Evolutionary conservation across 2,888 invertebrate genomes (phyloP).

Genomic region (Drosophila niveifrons): DNA sequence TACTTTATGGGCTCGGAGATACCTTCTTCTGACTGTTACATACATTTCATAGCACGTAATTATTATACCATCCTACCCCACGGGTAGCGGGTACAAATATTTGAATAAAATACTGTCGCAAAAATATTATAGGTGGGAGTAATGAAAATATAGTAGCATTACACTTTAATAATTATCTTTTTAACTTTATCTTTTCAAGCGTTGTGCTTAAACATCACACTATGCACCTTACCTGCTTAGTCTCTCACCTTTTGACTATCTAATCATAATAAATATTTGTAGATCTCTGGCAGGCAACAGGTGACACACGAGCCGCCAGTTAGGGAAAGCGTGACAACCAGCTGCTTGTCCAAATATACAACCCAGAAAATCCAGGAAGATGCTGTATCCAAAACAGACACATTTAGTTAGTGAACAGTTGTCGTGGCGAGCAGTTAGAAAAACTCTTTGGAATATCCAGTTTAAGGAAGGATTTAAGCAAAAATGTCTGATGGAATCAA

Average conservation of each 20-base stretch:
- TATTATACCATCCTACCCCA: too few species aligned
- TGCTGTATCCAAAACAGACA: neutral
- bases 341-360: conserved; percentile 31
- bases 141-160: neutral
- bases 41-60: too few species aligned
- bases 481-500: conserved; percentile 20
- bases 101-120: too few species aligned
- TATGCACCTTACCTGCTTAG: neutral
- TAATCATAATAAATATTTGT: conserved; percentile 40
- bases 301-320: neutral
- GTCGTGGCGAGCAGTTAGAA: neutral
- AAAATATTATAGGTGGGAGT: too few species aligned
- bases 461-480: neutral
- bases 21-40: too few species aligned
- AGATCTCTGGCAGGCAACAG: conserved; percentile 13
- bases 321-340: conserved; percentile 9
- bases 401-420: conserved; percentile 22
- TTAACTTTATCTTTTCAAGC: neutral
- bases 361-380: neutral
- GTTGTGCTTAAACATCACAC: conserved; percentile 9
- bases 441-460: neutral
- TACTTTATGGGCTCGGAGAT: too few species aligned
- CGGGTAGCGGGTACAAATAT: too few species aligned
- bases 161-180: neutral
- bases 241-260: conserved; percentile 32